Base-by-base conservation (phyloP, 2,113 vertebrate species). In the Athene cunicularia region DNA sequence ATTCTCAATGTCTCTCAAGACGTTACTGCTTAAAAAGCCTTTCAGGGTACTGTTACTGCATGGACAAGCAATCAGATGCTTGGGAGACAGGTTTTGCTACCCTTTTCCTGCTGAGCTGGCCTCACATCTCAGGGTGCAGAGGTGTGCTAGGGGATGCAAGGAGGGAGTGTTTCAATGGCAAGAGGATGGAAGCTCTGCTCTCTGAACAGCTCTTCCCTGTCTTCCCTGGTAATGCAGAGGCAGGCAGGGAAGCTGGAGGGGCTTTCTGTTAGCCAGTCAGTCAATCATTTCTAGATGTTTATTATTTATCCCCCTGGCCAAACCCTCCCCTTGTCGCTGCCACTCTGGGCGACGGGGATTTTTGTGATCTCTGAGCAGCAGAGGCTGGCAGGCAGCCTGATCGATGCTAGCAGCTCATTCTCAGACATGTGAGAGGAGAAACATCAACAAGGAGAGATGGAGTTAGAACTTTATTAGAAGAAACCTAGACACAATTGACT, bases 391-490 rank as follows among this genome's bases (percentile, higher is more conserved):
- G 93, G 93, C 90, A 93, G 74, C 74, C 71, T 37, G 62, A 26
- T 45, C 4, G 5, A 83, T 77, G 74, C 81, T 77, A 70, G 89
- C 71, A 76, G 85, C 64, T 92, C 64, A 6, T 81, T 86, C 68
- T 75, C 77, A 91, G 77, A 62, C 82, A 49, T 0, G 5, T 62
- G 91, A 93, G n/a, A 95, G 39, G 45, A 89, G 67, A 88, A 86
- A 94, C 35, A 37, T 76, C 90, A 93, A 59, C 90, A 64, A 73
- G n/a, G 67, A 86, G 68, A 88, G 30, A 47, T 93, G 70, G 81
- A 92, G 66, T 92, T 96, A 95, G 85, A 96, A 95, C 75, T 97
- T 97, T 97, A 98, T 97, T 97, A 88, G 88, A 79, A 96, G 86
- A 96, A 96, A 96, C 70, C 56, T 96, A 93, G 88, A 53, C 77